Evolutionary conservation across 1,140 invertebrate genomes (phyloP).

Genomic region (Microplitis mediator): DNA sequence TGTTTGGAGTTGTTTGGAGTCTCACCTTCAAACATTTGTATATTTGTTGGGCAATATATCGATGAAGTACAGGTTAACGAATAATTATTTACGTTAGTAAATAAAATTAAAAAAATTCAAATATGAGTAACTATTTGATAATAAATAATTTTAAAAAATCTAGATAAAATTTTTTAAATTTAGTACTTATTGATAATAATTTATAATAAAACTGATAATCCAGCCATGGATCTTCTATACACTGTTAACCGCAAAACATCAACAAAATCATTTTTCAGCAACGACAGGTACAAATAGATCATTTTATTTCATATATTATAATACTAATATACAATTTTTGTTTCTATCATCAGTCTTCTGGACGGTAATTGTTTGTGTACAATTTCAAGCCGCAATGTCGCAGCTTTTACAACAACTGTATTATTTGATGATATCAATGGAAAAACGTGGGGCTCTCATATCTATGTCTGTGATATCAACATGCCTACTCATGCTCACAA

Average conservation of each 20-base stretch:
- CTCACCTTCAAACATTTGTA: no score
- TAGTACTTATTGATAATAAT: no score
- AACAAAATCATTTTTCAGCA: slow-evolving; percentile 60
- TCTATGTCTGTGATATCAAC: slow-evolving; percentile 87
- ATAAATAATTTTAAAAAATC: no score
- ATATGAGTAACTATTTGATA: no score
- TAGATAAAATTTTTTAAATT: no score
- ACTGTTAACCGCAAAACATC: slow-evolving; percentile 64
- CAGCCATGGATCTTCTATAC: slow-evolving; percentile 65
- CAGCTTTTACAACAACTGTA: slow-evolving; percentile 78
- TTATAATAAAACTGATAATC: neutral
- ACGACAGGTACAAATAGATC: slow-evolving; percentile 58
- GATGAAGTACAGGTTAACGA: no score
- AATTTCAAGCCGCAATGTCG: slow-evolving; percentile 79
- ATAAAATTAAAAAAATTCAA: no score
- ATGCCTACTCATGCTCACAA: slow-evolving; percentile 81
- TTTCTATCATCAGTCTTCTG: slow-evolving; percentile 53
- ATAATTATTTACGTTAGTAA: no score
- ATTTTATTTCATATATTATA: slow-evolving; percentile 21
- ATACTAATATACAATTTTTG: slow-evolving; percentile 15
- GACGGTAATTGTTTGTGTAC: slow-evolving; percentile 66
- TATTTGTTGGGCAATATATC: no score
- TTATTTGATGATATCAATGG: slow-evolving; percentile 71
- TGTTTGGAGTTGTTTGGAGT: no score
- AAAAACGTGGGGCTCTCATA: slow-evolving; percentile 76